Evolutionary conservation across 2,113 vertebrate genomes (phyloP), one percentile per base, ranked within the genome.

Genomic region (Danionella cerebrum): DNA sequence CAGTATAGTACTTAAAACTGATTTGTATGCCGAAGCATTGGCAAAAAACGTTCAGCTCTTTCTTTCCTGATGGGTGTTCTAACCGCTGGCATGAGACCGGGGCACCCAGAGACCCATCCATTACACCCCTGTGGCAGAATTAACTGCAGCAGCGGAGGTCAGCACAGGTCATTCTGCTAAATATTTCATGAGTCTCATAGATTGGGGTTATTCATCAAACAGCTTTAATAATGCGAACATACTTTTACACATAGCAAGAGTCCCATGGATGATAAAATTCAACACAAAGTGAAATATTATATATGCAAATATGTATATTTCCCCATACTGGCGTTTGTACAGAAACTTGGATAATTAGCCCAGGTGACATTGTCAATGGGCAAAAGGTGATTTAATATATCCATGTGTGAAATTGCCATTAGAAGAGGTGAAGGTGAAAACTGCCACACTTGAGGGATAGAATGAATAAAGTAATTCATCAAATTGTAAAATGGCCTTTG

Each of bases 131-230:
- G 54, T 9, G 29, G 54, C 45, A 18, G 48, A 59, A 60, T 67
- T 39, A 72, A 67, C 63, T 66, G 41, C 9, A 50, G 12, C 66
- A 31, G 54, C 11, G 24, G 24, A 48, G 45, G 62, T 55, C 63
- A 42, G 35, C 25, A 21, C 0, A 21, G 36, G 60, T 50, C 69
- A 48, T 51, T 21, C n/a, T 55, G 33, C 60, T 71, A 57, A 65
- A 71, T 71, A 65, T 71, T 71, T 71, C 60, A 71, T 38, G 50
- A 29, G 55, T 50, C 48, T 39, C 36, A 58, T 22, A 41, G 24
- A 60, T 50, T 38, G 24, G 3, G 39, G 45, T 60, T 59, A 60
- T 69, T 58, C 67, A 50, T 69, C 45, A 60, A 5, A 39, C 24
- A 27, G 53, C 29, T 38, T 41, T 44, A 36, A 51, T 27, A n/a